Evolutionary conservation across 1,140 invertebrate genomes (phyloP), one percentile per base, ranked within the genome.

Genomic region (Brachionus calyciflorus): DNA sequence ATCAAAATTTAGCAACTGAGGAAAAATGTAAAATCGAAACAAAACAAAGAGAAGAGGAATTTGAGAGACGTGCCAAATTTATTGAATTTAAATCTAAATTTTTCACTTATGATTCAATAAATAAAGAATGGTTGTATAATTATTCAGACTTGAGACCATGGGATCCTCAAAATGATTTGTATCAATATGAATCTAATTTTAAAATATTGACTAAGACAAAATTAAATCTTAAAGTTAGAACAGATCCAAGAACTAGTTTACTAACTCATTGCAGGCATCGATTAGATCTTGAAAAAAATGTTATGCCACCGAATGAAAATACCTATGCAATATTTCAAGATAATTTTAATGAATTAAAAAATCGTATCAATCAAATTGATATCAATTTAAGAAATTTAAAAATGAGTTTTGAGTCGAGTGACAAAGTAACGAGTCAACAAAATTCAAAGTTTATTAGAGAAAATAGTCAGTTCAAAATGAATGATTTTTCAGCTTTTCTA

Each of bases 1-100:
- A 96, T 85, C 91, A 92, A 86, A 86, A 81, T 37, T 89, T 89
- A 12, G 93, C 93, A 0, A 96, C 93, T 2, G 90, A 93, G 63
- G 91, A 93, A 80, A 96, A 96, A 85, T 93, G 91, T 3, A 83
- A 89, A 53, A 86, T 96, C 48, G 93, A 96, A 81, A 92, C 94
- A 81, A 89, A 88, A 7, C 93, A 96, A 83, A 87, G 93, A 19
- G 86, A 88, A 51, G 87, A 88, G 1, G 89, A 89, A 0, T 87
- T 90, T 80, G 89, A 91, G 68, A 85, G 91, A 3, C 88, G 89
- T 79, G 82, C 84, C 0, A 87, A 85, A 77, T 87, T 88, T 53
- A 84, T 87, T 44, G 88, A 89, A 63, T 91, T 91, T 89, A 79
- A 87, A 41, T 89, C 91, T 0, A 87, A 87, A 53, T 87, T 90